Percentiles rank a stretch among this genome's conserved stretches.
Evolutionary conservation across 2,113 vertebrate species (phyloP).

Genomic region (Misgurnus anguillicaudatus): DNA sequence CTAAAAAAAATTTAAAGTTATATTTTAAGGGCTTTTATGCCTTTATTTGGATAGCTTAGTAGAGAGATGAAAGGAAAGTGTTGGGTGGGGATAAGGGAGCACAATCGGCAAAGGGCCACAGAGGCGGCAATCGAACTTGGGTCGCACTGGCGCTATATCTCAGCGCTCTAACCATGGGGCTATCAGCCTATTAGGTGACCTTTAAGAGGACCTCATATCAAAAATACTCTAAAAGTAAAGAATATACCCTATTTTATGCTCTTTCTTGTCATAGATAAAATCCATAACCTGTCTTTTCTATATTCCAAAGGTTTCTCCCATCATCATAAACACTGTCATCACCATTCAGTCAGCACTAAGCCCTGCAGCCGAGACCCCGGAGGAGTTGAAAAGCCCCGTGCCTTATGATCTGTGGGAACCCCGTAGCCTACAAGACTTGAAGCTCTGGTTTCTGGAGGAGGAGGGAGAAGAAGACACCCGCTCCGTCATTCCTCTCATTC

Average conservation of each 20-base stretch:
- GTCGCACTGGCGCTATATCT: too few relatives aligned
- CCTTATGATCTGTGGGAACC: slow-evolving; percentile 85
- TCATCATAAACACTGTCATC: slow-evolving; percentile 97
- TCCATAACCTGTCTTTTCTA: neutral
- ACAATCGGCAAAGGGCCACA: too few relatives aligned
- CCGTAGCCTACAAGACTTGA: slow-evolving; percentile 83
- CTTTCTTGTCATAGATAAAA: neutral
- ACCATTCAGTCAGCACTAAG: slow-evolving; percentile 91
- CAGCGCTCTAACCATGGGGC: too few relatives aligned
- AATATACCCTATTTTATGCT: neutral
- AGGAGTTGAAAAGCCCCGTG: slow-evolving; percentile 78
- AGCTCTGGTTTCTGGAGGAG: slow-evolving; percentile 96
- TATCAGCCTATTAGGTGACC: too few relatives aligned
- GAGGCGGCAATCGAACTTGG: too few relatives aligned
- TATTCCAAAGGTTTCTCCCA: slow-evolving; percentile 86
- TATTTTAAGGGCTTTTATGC: too few relatives aligned
- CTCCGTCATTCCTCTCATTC: slow-evolving; percentile 74
- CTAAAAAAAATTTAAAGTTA: too few relatives aligned
- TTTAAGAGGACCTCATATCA: too few relatives aligned
- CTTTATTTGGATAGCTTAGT: too few relatives aligned
- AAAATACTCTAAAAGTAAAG: too few relatives aligned
- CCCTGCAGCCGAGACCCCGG: slow-evolving; percentile 77
- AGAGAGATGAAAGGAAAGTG: too few relatives aligned
- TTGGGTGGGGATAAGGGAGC: too few relatives aligned
- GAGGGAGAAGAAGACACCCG: slow-evolving; percentile 70